These are phyloP conservation scores for Neomonachus schauinslandi DNA, from an alignment of 2,113 vertebrate species.

Conservation along the genomic window DNA sequence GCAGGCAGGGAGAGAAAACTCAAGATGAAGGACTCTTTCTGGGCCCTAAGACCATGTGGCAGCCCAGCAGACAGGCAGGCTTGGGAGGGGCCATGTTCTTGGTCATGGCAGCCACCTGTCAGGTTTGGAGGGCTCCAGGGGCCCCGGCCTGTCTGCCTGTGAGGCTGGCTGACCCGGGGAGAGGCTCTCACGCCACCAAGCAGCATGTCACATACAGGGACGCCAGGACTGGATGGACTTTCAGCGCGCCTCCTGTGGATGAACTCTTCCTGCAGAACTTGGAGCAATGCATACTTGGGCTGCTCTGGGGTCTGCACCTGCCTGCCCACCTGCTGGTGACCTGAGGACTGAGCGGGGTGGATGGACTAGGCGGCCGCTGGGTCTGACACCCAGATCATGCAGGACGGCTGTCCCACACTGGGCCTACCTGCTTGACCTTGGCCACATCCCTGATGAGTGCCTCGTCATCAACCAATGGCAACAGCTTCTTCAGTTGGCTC, in stretches of 20 bases:
- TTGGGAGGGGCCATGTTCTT: neutral
- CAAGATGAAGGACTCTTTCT: neutral
- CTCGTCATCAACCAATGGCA: slow-evolving; percentile 87
- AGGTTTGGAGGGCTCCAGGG: neutral
- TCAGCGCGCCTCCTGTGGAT: neutral
- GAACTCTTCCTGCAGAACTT: neutral
- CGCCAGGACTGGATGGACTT: neutral
- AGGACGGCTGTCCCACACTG: neutral
- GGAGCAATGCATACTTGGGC: too few relatives aligned
- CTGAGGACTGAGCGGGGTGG: neutral
- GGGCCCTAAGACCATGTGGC: neutral
- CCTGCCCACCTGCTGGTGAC: neutral
- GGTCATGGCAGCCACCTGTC: neutral
- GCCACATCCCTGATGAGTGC: slow-evolving; percentile 91
- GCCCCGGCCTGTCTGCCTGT: too few relatives aligned
- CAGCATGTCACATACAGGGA: too few relatives aligned
- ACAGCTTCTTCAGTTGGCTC: slow-evolving; percentile 89
- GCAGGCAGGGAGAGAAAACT: neutral
- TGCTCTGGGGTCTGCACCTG: neutral
- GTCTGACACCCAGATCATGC: neutral
- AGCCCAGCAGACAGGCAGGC: neutral
- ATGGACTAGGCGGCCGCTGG: neutral
- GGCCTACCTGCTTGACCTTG: slow-evolving; percentile 92
- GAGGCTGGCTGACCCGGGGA: neutral
- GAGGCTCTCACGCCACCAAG: neutral